A percentile compares a stretch with the other conserved stretches of the same genome.
phyloP scores from a whole-genome alignment of 2,113 vertebrate genomes.

The Reinhardtius hippoglossoides region DNA sequence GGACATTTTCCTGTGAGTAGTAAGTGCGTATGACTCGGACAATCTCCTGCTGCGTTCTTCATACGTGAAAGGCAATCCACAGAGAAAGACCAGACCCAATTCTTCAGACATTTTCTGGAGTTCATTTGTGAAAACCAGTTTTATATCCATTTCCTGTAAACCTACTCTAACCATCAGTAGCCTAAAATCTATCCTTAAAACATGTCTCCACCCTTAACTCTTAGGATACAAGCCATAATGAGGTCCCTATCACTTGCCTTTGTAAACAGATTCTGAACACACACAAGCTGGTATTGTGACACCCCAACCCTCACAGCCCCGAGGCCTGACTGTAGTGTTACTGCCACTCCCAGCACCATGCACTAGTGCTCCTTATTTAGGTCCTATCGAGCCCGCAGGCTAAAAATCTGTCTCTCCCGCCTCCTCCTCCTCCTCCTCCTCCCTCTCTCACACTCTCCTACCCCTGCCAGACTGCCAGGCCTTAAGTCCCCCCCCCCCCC shows the following conservation, averaged over 20 bases:
- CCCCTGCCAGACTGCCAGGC: constrained; percentile 42
- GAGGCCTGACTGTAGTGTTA: constrained; percentile 48
- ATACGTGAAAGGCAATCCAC: too few relatives aligned
- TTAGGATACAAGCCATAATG: not conserved
- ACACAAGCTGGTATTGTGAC: constrained; percentile 32
- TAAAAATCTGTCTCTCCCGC: constrained; percentile 71
- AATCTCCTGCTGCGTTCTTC: too few relatives aligned
- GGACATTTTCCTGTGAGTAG: too few relatives aligned
- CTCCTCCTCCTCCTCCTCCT: constrained; percentile 46
- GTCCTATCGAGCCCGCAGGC: constrained; percentile 61
- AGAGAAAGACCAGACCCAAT: too few relatives aligned
- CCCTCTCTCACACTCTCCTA: constrained; percentile 24
- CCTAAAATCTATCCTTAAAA: not conserved
- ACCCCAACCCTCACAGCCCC: constrained; percentile 31
- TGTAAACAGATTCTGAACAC: not conserved
- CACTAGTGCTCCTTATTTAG: constrained; percentile 71
- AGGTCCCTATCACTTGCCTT: not conserved
- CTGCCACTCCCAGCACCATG: constrained; percentile 62
- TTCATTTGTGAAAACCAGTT: too few relatives aligned
- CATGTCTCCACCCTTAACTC: not conserved
- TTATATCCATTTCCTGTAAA: too few relatives aligned
- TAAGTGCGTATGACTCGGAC: too few relatives aligned
- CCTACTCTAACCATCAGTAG: not conserved
- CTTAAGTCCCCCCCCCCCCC: constrained; percentile 18
- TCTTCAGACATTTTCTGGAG: too few relatives aligned